Base-by-base conservation (phyloP, 2,888 invertebrate genomes). In the Thymelicus lineola region DNA sequence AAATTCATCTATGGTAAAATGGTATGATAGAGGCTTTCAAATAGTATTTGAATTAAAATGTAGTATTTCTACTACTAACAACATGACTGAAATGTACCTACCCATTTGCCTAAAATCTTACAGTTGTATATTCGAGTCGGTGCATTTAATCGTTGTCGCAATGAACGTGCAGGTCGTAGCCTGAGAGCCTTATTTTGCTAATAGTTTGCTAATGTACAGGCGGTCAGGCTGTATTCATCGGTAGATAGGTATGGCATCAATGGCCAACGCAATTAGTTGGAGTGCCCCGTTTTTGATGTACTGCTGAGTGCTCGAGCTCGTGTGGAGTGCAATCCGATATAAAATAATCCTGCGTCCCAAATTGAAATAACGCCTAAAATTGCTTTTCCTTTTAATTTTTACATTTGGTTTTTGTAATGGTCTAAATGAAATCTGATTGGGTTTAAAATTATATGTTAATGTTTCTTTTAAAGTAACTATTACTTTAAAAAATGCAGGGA, bases 201-300 rank as follows among this genome's bases (percentile, higher is more conserved):
- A 77, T 77, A 76, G 76, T 78, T 76, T 74, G 74, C 78, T 78
- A 78, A 78, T 78, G 77, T 73, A 74, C 72, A 61, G 73, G 71
- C 73, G 72, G 73, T 73, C 72, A 74, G 71, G 70, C 66, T 73
- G 80, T 84, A 86, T 85, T 85, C 84, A 86, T 80, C 71, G 75
- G 74, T 75, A 76, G 68, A 66, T 86, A 85, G 84, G 84, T 83
- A 69, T 76, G 79, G 86, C 86, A 88, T 91, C 92, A 91, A 91
- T 90, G 86, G 86, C 85, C 86, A 88, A 91, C 85, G 92, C 93
- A 93, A 93, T 93, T 93, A 93, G 91, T 90, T 89, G 85, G 90
- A 93, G 93, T 93, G 93, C 90, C 87, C 78, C 90, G 90, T 92
- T 93, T 93, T 93, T 91, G 92, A 93, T 90, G 90, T 90, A 90